Base-by-base conservation (phyloP, 2,113 vertebrate species). In the Brachypodius melanocephalos region DNA sequence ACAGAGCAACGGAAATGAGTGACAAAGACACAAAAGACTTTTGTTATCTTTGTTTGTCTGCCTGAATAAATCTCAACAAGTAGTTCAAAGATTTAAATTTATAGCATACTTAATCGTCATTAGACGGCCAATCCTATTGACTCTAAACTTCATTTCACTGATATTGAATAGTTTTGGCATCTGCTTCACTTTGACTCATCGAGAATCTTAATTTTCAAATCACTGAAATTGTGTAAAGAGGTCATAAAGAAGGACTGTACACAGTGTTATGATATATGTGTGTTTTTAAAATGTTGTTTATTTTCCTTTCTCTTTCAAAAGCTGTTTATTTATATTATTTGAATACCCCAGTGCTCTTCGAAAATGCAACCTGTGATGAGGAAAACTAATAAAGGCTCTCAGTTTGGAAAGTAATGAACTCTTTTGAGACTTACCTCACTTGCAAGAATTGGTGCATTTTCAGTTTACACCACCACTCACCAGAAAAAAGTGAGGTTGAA, bases 11-110 rank as follows among this genome's bases (percentile, higher is more conserved):
- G 92, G 96, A 98, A 98, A 97, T 98, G 98, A 98, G 94, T 98
- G 98, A 98, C 98, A 98, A 98, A 98, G 63, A 96, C 96, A 98
- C 98, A 98, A 98, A 98, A 98, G 98, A 97, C 98, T 98, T 98
- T 98, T 98, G 98, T 98, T 98, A 98, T 98, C 98, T 98, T 98
- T 98, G 98, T 98, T 98, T 98, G 98, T 98, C 98, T 98, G 98
- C 98, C 97, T 98, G 98, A 98, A 98, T 98, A 98, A 98, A 98
- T 98, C 98, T 98, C 97, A 98, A 98, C 98, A 98, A 98, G 98
- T 97, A 98, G 97, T 98, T 98, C 97, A 98, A 98, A 98, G 98
- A 98, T 98, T 98, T 98, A 98, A 98, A 98, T 98, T 98, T 98
- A 98, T 98, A 98, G 97, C 97, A 97, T 97, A 98, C 97, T 98